Evolutionary conservation across 2,888 invertebrate species (phyloP).

Genomic region (Blastobasis adustella): DNA sequence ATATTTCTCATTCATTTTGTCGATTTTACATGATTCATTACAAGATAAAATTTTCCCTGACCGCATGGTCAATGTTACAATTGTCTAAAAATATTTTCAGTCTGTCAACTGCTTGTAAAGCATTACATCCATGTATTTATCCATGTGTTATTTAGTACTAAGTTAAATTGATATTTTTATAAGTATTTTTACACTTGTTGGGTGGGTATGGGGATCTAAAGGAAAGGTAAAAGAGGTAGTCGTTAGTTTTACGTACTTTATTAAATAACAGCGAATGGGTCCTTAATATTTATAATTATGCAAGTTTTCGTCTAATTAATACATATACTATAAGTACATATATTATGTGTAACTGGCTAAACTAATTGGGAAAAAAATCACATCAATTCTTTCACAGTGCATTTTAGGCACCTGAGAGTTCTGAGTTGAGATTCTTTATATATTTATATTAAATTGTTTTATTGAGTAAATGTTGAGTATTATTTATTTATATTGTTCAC

Average conservation of each 20-base stretch:
- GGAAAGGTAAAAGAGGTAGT: too few species aligned
- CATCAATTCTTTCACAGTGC: constrained; percentile 41
- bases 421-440: constrained; percentile 5
- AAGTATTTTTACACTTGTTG: too few species aligned
- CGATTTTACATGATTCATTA: too few species aligned
- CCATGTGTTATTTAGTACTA: too few species aligned
- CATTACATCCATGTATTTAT: too few species aligned
- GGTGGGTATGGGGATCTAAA: too few species aligned
- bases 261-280: constrained; percentile 41
- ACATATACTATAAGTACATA: constrained; percentile 2
- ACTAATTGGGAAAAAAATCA: constrained; percentile 16
- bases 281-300: constrained; percentile 18
- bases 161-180: too few species aligned
- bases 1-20: too few species aligned
- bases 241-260: constrained; percentile 25
- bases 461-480: constrained; percentile 32
- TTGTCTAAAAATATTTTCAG: too few species aligned
- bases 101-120: too few species aligned
- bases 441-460: constrained; percentile 9
- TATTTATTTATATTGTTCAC: constrained; percentile 30
- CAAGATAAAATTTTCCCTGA: too few species aligned
- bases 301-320: constrained; percentile 11
- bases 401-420: constrained; percentile 23
- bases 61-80: too few species aligned
- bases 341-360: constrained; percentile 18